phyloP scores from a whole-genome alignment of 2,113 vertebrate genomes.

The Felis chaus region DNA sequence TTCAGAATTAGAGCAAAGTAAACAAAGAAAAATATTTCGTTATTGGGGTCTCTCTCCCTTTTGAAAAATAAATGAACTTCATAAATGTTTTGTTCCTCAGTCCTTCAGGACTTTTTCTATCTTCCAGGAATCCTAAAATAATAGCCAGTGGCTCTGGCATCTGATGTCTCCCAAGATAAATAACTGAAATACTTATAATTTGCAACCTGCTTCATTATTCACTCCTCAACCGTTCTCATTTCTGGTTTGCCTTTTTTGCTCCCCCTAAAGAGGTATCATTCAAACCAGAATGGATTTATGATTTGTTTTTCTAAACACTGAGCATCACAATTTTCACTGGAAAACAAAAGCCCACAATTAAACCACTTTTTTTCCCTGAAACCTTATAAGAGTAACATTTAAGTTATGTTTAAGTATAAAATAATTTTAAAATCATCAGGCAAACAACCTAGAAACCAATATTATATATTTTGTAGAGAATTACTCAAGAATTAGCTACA shows the following conservation, averaged over 20 bases:
- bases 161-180: neutral
- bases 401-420: neutral
- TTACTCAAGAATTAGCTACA: constrained; percentile 3
- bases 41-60: neutral
- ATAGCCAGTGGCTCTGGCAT: neutral
- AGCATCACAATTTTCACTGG: neutral
- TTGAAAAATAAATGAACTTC: constrained; percentile 10
- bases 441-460: neutral
- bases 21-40: constrained; percentile 2
- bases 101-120: neutral
- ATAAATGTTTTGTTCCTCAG: neutral
- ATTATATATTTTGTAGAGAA: constrained; percentile 13
- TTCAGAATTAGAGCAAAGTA: constrained; percentile 3
- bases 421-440: constrained; percentile 11
- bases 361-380: neutral
- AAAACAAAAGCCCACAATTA: constrained; percentile 26
- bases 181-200: neutral
- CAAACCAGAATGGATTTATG: neutral
- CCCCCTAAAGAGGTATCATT: neutral
- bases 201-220: constrained; percentile 17
- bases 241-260: neutral
- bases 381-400: neutral
- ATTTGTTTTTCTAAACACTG: neutral
- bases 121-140: constrained; percentile 37
- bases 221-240: neutral